Base-by-base conservation (phyloP, 2,888 invertebrate genomes). In the Therioaphis trifolii region DNA sequence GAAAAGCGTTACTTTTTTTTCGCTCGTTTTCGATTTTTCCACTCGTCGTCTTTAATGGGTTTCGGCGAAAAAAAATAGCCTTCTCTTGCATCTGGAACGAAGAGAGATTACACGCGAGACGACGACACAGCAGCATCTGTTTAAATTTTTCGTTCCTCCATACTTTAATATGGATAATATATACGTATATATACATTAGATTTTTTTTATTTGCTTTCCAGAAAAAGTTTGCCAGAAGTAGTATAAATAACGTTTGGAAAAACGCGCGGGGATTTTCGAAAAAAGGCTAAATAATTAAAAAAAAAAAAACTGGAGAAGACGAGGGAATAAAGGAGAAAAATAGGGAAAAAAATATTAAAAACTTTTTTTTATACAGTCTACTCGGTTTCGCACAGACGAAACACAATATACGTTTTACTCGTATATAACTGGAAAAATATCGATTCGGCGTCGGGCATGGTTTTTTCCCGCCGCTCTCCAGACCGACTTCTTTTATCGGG, bases 61-160 rank as follows among this genome's bases (percentile, higher is more conserved):
- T 78, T 52, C 0, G 27, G 27, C 0, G 61, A 58, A 35, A 35
- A 77, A 63, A 77, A 66, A 66, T 15, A 49, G 52, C 52, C 24
- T 79, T 69, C 69, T 43, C n/a, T 69, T 27, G 55, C 79, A 69
- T 79, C 69, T 69, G 79, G 69, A 79, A 24, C 35, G 27, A 58
- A 69, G 69, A 79, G 69, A 52, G 79, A 79, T 79, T 79, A 69
- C 69, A 14, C 35, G 9, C 40, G 18, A n/a, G n/a, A n/a, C n/a
- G 55, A 79, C 24, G n/a, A 58, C n/a, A 21, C 55, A n/a, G n/a
- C n/a, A 43, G 55, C 69, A 69, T 79, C 79, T 79, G 77, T 29
- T 79, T 58, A 49, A 55, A 69, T 79, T 35, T 21, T 68, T 69
- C 24, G 43, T 55, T 69, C 18, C 14, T 14, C 21, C 1, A 61